Conservation (phyloP, 2,113 vertebrate species). For the Rhynchopsitta pachyrhyncha region DNA sequence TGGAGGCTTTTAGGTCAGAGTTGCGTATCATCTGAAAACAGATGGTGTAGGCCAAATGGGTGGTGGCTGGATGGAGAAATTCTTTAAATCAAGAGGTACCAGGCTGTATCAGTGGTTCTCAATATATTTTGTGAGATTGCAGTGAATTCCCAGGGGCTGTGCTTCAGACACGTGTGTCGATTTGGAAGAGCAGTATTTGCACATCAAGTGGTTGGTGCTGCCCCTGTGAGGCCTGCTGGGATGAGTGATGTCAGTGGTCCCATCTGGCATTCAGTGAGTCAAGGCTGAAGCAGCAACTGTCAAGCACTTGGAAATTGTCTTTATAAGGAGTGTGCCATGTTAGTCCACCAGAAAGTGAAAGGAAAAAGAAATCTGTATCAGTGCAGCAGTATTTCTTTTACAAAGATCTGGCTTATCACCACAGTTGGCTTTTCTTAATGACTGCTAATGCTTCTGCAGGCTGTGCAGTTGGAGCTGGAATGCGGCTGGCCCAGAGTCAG, state of each 20-base stretch:
- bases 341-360: not conserved
- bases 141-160: not conserved
- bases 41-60: not conserved
- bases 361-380: not conserved
- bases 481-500: not conserved
- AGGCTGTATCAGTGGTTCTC: not conserved
- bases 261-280: not conserved
- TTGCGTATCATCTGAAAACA: not conserved
- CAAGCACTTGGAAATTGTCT: not conserved
- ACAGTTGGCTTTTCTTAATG: not conserved
- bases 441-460: conserved; percentile 14
- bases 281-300: not conserved
- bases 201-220: not conserved
- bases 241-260: not conserved
- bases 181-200: not conserved
- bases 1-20: not conserved
- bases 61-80: not conserved
- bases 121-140: not conserved
- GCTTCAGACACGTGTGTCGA: fast-evolving
- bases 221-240: not conserved
- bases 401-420: not conserved
- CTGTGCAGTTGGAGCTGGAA: conserved; percentile 7
- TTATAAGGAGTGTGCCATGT: not conserved
- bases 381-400: not conserved
- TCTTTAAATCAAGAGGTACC: not conserved